A percentile compares a stretch with the other conserved stretches of the same genome.
phyloP scores from a whole-genome alignment of 2,888 invertebrate genomes.

The Diarsia dahlii region DNA sequence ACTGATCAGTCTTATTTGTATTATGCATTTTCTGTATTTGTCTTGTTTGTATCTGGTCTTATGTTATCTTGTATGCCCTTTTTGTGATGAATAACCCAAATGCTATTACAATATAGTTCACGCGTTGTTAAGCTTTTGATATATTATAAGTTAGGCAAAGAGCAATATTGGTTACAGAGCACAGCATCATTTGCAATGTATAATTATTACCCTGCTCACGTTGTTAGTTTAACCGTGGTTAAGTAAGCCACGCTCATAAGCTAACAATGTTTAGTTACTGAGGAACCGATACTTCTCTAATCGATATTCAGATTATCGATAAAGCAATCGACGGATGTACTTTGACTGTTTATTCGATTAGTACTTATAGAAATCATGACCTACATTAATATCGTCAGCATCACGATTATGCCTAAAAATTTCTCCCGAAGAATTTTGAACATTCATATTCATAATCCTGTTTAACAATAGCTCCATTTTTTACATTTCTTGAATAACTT shows the following conservation, averaged over 20 bases:
- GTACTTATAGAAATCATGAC: background rate
- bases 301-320: background rate
- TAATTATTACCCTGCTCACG: background rate
- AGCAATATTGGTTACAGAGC: background rate
- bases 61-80: background rate
- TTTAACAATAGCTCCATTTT: background rate
- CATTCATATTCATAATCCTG: slow-evolving; percentile 4
- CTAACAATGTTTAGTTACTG: background rate
- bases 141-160: background rate
- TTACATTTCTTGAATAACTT: background rate
- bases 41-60: background rate
- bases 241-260: slow-evolving; percentile 7
- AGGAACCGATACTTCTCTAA: background rate
- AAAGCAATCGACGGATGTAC: background rate
- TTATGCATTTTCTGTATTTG: background rate
- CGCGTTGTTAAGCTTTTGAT: background rate
- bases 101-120: background rate
- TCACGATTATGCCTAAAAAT: background rate
- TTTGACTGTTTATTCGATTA: no score
- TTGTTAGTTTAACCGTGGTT: background rate
- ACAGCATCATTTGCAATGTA: background rate
- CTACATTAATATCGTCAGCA: background rate
- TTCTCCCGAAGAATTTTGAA: background rate
- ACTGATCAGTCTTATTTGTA: background rate
- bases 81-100: background rate